Conservation (phyloP, 1,140 invertebrate species). For the Tenebrio molitor region DNA sequence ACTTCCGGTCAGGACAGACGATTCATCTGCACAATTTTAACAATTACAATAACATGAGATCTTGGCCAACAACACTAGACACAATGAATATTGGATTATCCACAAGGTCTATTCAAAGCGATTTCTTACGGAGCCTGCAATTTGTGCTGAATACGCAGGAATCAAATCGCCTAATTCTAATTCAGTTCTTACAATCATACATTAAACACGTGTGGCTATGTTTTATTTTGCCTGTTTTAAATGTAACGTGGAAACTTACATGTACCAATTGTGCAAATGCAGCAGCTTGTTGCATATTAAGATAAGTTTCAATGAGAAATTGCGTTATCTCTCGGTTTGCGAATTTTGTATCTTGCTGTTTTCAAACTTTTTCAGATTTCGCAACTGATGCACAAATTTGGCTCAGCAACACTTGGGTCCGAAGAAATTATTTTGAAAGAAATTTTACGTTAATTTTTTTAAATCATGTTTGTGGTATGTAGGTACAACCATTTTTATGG, state of each 20-base stretch:
- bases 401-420: too few relatives aligned
- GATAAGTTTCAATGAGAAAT: too few relatives aligned
- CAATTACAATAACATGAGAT: slow-evolving; percentile 26
- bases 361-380: too few relatives aligned
- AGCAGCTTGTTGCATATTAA: too few relatives aligned
- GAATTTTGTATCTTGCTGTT: too few relatives aligned
- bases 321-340: too few relatives aligned
- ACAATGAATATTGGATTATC: not conserved
- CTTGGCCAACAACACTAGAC: slow-evolving; percentile 4
- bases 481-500: too few relatives aligned
- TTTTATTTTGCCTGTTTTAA: not conserved
- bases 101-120: not conserved
- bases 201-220: not conserved
- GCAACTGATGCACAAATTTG: too few relatives aligned
- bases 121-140: not conserved
- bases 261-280: too few relatives aligned
- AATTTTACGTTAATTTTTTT: too few relatives aligned
- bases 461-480: too few relatives aligned
- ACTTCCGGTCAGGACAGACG: slow-evolving; percentile 37
- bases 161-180: not conserved
- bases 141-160: not conserved
- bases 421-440: too few relatives aligned
- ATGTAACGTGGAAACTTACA: not conserved
- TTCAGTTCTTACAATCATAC: not conserved
- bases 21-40: slow-evolving; percentile 37